phyloP scores from a whole-genome alignment of 2,797 vertebrate species.

The Helostoma temminkii region DNA sequence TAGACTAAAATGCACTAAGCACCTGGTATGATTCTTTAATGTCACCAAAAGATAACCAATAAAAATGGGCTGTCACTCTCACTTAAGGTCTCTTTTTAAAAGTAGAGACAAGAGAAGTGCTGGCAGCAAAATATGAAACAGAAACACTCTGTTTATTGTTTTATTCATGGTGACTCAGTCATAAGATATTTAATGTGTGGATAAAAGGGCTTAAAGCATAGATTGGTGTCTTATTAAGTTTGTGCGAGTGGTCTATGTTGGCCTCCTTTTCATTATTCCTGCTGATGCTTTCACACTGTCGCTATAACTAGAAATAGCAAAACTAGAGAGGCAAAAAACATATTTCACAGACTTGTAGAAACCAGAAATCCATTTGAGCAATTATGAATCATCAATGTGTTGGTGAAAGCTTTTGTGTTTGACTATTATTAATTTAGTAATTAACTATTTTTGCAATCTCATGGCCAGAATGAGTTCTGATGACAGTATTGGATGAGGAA shows the following conservation, averaged over 20 bases:
- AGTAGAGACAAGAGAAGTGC: constrained; percentile 2
- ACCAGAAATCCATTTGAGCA: constrained; percentile 21
- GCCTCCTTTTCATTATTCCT: constrained; percentile 26
- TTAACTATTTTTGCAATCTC: background rate
- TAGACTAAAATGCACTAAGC: constrained; percentile 13
- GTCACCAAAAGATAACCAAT: constrained; percentile 8
- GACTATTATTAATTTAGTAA: constrained; percentile 14
- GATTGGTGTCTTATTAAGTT: constrained; percentile 44
- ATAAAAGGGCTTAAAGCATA: constrained; percentile 41
- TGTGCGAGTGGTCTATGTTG: constrained; percentile 11
- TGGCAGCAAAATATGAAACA: constrained; percentile 23
- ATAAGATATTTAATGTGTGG: constrained; percentile 42
- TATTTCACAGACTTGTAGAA: constrained; percentile 4
- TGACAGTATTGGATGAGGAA: constrained; percentile 3
- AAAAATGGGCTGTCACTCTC: constrained; percentile 8
- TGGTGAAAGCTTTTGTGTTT: constrained; percentile 14
- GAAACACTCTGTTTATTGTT: constrained; percentile 57
- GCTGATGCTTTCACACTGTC: constrained; percentile 32
- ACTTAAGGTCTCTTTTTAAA: constrained; percentile 18
- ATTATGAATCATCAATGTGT: constrained; percentile 11
- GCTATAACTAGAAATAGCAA: constrained; percentile 18
- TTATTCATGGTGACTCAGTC: constrained; percentile 50
- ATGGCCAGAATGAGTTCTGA: constrained; percentile 24
- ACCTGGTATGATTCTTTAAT: constrained; percentile 39
- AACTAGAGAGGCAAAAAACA: constrained; percentile 16